Percentiles rank a stretch among this genome's conserved stretches.
Evolutionary conservation across 2,888 invertebrate genomes (phyloP).

Genomic region (Deilephila porcellus): DNA sequence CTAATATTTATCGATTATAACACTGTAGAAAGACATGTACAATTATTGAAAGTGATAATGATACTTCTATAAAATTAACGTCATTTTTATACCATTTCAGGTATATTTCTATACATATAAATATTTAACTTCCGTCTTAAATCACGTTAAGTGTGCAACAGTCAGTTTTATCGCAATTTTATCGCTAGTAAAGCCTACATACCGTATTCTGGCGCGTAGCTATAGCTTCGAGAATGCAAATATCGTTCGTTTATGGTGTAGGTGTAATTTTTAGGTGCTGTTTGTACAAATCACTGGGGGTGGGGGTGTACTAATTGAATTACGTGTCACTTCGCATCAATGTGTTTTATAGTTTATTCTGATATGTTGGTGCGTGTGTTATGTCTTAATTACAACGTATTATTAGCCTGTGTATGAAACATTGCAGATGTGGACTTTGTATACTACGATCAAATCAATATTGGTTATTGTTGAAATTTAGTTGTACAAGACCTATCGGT

Average conservation of each 20-base stretch:
- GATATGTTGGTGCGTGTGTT: not conserved
- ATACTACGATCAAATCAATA: too few species aligned
- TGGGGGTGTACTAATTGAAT: constrained; percentile 71
- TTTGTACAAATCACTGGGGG: constrained; percentile 60
- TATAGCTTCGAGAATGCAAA: constrained; percentile 56
- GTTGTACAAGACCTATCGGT: too few species aligned
- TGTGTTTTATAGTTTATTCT: constrained; percentile 5
- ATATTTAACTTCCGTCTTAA: not conserved
- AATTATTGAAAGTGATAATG: too few species aligned
- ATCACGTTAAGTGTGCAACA: constrained; percentile 26
- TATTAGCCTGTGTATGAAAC: too few species aligned
- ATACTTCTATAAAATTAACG: not conserved
- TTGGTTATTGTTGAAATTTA: too few species aligned
- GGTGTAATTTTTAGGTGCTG: constrained; percentile 66
- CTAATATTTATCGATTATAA: too few species aligned
- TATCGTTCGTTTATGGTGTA: constrained; percentile 53
- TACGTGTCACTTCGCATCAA: constrained; percentile 62
- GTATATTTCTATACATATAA: not conserved
- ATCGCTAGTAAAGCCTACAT: constrained; percentile 23
- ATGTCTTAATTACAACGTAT: too few species aligned
- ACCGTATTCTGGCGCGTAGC: constrained; percentile 26
- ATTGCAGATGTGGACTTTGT: too few species aligned
- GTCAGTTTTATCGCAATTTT: constrained; percentile 36
- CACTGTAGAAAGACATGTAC: too few species aligned
- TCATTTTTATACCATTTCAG: not conserved